Evolutionary conservation across 1,140 invertebrate species (phyloP).

Genomic region (Neocloeon triangulifer): DNA sequence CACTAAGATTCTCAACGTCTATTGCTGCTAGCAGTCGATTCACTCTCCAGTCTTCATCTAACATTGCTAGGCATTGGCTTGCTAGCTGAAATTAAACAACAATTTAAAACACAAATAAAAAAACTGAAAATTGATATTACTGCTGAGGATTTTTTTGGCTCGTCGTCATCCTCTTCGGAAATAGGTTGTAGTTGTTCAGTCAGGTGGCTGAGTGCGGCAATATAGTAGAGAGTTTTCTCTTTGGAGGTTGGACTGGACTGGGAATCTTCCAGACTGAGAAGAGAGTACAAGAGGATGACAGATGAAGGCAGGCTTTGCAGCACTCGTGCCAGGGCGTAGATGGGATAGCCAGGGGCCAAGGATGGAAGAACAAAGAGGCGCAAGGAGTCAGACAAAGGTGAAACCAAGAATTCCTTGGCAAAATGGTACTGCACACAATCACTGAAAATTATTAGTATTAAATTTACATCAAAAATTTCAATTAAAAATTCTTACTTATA

Average conservation of each 20-base stretch:
- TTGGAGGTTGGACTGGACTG: too few species aligned
- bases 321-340: too few species aligned
- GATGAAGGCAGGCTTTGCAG: slow-evolving; percentile 12
- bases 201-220: not conserved
- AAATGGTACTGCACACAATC: slow-evolving; percentile 22
- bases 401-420: slow-evolving; percentile 23
- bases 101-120: slow-evolving; percentile 2
- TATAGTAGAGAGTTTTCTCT: not conserved
- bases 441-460: slow-evolving; percentile 14
- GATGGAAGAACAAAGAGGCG: slow-evolving; percentile 29
- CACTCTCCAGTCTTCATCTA: slow-evolving; percentile 41
- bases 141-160: not conserved
- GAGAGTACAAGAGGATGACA: slow-evolving; percentile 28
- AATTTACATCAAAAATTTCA: slow-evolving; percentile 14
- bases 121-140: not conserved
- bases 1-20: slow-evolving; percentile 27
- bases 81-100: slow-evolving; percentile 19
- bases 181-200: not conserved
- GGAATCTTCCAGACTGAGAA: slow-evolving; percentile 41
- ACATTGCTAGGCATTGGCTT: slow-evolving; percentile 26
- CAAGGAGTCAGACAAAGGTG: slow-evolving; percentile 26
- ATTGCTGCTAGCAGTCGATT: slow-evolving; percentile 31
- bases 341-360: too few species aligned
- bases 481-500: slow-evolving; percentile 5
- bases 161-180: slow-evolving; percentile 1